Evolutionary conservation across 30 jellyfish, hydroid and myxozoan species (phyloP).

Genomic region (Hydractinia echinata): DNA sequence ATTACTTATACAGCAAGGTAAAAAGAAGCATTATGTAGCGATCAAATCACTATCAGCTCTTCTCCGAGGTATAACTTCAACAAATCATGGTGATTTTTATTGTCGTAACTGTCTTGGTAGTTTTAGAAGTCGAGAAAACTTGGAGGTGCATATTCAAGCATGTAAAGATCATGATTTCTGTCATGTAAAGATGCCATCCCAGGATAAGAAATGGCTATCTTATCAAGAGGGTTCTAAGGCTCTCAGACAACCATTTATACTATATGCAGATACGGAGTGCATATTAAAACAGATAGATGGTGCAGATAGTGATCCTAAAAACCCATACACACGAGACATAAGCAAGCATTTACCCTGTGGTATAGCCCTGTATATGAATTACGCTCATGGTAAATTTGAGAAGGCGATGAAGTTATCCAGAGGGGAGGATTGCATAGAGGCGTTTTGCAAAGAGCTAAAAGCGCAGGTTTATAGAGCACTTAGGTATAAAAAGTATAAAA

Average conservation of each 20-base stretch:
- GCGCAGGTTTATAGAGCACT: slow-evolving; percentile 5
- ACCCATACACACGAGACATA: no score
- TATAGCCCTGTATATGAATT: neutral
- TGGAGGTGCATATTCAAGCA: neutral
- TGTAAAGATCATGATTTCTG: neutral
- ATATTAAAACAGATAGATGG: no score
- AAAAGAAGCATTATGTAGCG: neutral
- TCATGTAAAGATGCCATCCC: neutral
- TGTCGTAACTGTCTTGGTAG: neutral
- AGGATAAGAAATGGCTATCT: neutral
- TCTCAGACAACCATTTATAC: neutral
- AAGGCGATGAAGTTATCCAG: neutral
- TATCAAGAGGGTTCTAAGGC: slow-evolving; percentile 1
- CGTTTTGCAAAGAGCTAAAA: no score
- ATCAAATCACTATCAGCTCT: neutral
- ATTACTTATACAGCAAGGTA: neutral
- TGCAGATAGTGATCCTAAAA: no score
- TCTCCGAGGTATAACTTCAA: neutral
- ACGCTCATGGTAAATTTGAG: neutral
- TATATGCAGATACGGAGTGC: slow-evolving; percentile 6
- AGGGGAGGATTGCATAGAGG: no score
- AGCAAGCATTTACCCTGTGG: neutral
- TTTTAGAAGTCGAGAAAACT: neutral
- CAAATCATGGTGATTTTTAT: neutral
- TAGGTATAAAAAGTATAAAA: no score